Base-by-base conservation (phyloP, 2,113 vertebrate genomes). In the Pangasianodon gigas region DNA sequence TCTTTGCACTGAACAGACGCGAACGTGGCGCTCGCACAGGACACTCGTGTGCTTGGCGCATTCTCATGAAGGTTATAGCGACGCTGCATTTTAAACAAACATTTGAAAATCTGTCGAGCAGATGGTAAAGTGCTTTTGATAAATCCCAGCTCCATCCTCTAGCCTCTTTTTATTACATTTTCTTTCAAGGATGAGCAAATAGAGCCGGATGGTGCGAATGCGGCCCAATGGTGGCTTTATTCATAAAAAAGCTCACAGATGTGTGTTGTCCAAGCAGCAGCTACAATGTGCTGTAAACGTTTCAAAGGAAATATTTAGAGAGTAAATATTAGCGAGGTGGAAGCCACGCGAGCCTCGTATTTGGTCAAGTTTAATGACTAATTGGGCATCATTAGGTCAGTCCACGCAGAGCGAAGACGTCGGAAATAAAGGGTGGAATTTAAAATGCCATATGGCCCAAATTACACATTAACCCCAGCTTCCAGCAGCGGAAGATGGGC, bases 321-420 rank as follows among this genome's bases (percentile, higher is more conserved):
- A 97, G 97, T 94, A 98, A 97, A 98, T 97, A 98, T 97, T 97
- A 97, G 95, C 96, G 95, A 92, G 96, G 95, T 94, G 93, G 94
- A 96, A 96, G 95, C 94, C 95, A 96, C 95, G 93, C 95, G 90
- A 94, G 94, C 91, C 95, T 95, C 94, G 96, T 96, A 94, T 95
- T 96, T 95, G 91, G 95, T 93, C 93, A 92, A 95, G 96, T 97
- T 96, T 97, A 96, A 96, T 97, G 96, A 97, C 97, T 98, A 97
- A 98, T 97, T 97, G 96, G 96, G 96, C 96, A 97, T 98, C 97
- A 98, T 98, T 97, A 97, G 96, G 95, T 96, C 94, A 95, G 95
- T 96, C 96, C 95, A 95, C 91, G 96, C 94, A 95, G 95, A 95
- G 96, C 95, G 94, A 95, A 94, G 96, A 94, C 92, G 95, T 92